A percentile compares a stretch with the other conserved stretches of the same genome.
phyloP scores from a whole-genome alignment of 35 echinoderm and acorn worm genomes.

The Heliocidaris erythrogramma region DNA sequence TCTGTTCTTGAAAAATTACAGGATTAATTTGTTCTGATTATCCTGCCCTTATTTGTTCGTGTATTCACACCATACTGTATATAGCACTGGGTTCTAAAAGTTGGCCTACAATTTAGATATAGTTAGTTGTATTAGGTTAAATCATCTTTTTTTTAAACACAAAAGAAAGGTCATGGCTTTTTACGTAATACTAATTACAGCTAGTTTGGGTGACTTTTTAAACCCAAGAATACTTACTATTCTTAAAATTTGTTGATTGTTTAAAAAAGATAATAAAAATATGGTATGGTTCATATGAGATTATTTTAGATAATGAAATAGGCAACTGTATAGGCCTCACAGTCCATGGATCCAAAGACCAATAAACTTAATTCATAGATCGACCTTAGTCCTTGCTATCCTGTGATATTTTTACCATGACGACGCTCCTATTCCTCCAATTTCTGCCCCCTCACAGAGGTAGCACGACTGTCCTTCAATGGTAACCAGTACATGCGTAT shows the following conservation, averaged over 20 bases:
- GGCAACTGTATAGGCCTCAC: not conserved
- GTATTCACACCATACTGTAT: too few relatives aligned
- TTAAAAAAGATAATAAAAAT: not conserved
- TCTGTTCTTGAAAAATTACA: too few relatives aligned
- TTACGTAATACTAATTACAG: too few relatives aligned
- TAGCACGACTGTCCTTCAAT: constrained; percentile 77
- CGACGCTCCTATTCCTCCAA: not conserved
- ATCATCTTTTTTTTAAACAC: too few relatives aligned
- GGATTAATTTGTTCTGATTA: too few relatives aligned
- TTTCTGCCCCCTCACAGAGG: constrained; percentile 57
- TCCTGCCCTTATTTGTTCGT: too few relatives aligned
- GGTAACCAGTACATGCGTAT: constrained; percentile 83
- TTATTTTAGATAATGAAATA: not conserved
- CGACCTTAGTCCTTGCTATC: not conserved
- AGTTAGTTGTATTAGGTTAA: too few relatives aligned
- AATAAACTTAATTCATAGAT: not conserved
- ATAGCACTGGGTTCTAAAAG: too few relatives aligned
- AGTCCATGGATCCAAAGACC: not conserved
- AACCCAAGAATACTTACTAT: not conserved
- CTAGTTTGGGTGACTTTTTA: too few relatives aligned
- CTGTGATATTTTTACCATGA: not conserved
- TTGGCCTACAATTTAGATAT: too few relatives aligned
- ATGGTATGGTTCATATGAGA: not conserved
- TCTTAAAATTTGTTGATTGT: not conserved
- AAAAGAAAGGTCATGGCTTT: too few relatives aligned